Conservation (phyloP, 2,113 vertebrate species). For the Epinephelus fuscoguttatus region DNA sequence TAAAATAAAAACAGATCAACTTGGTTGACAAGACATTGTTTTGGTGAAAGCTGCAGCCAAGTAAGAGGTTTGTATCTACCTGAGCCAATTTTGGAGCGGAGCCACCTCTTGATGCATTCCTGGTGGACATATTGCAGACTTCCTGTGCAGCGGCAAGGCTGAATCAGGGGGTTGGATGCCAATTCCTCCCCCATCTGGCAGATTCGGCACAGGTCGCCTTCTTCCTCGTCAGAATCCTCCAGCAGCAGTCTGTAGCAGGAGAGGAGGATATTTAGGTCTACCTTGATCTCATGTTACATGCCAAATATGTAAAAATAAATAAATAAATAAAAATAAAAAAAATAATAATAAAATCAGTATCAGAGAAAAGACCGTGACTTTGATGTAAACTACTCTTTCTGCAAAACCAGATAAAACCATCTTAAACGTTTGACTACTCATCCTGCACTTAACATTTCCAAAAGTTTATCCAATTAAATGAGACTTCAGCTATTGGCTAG, state of each 20-base stretch:
- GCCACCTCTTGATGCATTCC: constrained; percentile 99
- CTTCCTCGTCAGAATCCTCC: constrained; percentile 99
- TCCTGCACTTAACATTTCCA: no score
- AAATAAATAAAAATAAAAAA: no score
- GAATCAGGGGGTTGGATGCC: constrained; percentile 92
- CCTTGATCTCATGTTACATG: no score
- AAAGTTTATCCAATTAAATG: no score
- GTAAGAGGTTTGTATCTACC: constrained; percentile 81
- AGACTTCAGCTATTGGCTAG: no score
- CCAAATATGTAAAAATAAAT: no score
- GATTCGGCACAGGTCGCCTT: constrained; percentile 96
- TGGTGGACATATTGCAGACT: constrained; percentile 97
- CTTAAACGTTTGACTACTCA: no score
- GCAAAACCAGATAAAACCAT: no score
- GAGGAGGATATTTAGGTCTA: background rate
- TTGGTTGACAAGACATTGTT: no score
- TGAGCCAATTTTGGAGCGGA: constrained; percentile 96
- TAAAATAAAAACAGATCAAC: background rate
- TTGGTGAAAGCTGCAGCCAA: background rate
- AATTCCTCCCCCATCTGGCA: constrained; percentile 94
- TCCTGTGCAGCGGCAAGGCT: constrained; percentile 95
- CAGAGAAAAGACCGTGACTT: no score
- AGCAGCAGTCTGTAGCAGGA: constrained; percentile 88
- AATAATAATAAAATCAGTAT: no score
- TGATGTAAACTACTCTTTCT: no score